Conservation (phyloP, 2,888 invertebrate species). For the Lycocerus yunnanus region DNA sequence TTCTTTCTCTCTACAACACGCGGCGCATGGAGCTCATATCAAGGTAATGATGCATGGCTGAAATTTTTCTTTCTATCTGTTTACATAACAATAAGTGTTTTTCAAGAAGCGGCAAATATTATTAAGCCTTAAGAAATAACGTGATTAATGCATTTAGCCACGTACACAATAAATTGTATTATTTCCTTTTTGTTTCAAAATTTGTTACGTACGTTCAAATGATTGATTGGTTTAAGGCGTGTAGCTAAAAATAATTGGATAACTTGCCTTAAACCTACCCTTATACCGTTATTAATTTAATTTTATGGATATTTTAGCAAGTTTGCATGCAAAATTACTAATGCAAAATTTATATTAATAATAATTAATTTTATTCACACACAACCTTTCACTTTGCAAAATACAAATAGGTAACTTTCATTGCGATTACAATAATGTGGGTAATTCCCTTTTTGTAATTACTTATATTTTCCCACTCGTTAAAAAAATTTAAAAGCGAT, state of each 20-base stretch:
- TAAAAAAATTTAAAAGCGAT: not conserved
- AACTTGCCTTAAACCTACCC: not conserved
- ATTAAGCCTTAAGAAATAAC: not conserved
- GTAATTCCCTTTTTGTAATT: not conserved
- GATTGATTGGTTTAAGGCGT: conserved; percentile 19
- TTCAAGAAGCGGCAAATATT: not conserved
- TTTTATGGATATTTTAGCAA: not conserved
- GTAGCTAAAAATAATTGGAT: conserved; percentile 5
- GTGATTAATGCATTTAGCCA: conserved; percentile 15
- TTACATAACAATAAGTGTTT: conserved; percentile 15
- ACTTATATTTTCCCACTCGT: not conserved
- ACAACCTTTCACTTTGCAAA: not conserved
- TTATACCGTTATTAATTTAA: not conserved
- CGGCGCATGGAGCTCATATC: conserved; percentile 22
- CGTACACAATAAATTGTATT: conserved; percentile 15
- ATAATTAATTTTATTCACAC: not conserved
- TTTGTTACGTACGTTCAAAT: conserved; percentile 13
- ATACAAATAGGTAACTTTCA: not conserved
- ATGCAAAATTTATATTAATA: not conserved
- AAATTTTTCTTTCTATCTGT: conserved; percentile 10
- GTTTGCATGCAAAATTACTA: not conserved
- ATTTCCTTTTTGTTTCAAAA: conserved; percentile 14
- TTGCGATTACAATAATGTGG: not conserved
- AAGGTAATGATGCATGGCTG: conserved; percentile 30
- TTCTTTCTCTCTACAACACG: conserved; percentile 11